Evolutionary conservation across 2,113 vertebrate genomes (phyloP).

Genomic region (Clarias batrachus): DNA sequence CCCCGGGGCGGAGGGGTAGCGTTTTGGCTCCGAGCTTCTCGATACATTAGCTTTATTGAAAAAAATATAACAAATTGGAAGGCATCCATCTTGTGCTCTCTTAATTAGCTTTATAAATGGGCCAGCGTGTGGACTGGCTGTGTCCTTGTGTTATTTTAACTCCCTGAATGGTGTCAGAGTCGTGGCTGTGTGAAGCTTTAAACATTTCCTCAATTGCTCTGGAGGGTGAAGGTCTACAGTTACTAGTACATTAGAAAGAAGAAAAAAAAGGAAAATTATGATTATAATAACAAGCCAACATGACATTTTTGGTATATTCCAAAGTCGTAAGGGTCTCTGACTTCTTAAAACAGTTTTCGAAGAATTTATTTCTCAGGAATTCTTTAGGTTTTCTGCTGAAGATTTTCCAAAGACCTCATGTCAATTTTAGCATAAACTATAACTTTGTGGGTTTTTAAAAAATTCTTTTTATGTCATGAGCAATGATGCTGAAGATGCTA

Average conservation of each 20-base stretch:
- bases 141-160: conserved; percentile 34
- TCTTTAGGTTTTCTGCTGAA: neutral
- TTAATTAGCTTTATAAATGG: conserved; percentile 47
- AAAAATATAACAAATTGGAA: conserved; percentile 36
- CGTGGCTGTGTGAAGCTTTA: conserved; percentile 21
- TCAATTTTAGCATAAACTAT: neutral
- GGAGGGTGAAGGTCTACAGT: neutral
- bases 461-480: neutral
- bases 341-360: neutral
- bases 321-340: neutral
- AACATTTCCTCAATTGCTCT: conserved; percentile 11
- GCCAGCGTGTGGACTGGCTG: conserved; percentile 23
- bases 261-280: neutral
- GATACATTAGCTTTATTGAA: conserved; percentile 38
- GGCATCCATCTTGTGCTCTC: conserved; percentile 22
- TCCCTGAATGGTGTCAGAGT: conserved; percentile 21
- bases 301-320: neutral
- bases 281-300: neutral
- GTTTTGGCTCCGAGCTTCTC: conserved; percentile 34
- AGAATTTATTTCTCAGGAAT: too few relatives aligned
- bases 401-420: neutral
- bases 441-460: too few relatives aligned
- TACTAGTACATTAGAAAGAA: neutral
- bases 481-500: neutral
- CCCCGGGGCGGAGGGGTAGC: neutral